Evolutionary conservation across 2,113 vertebrate genomes (phyloP), one percentile per base, ranked within the genome.

Genomic region (Ranitomeya variabilis): DNA sequence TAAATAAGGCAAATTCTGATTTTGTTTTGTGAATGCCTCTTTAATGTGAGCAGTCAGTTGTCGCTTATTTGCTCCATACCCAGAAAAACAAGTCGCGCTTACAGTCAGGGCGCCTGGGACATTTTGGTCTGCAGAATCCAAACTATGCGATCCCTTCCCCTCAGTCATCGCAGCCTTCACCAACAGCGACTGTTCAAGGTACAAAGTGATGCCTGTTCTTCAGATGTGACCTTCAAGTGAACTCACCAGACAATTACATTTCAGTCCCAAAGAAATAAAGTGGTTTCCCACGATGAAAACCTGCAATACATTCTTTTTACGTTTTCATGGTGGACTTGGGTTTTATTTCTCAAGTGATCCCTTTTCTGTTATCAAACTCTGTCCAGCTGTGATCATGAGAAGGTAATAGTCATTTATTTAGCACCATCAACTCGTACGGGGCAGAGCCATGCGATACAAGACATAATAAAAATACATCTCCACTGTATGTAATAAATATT

Each of bases 121-220:
- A 31, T 64, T 62, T 74, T 62, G 71, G 62, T 51, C 73, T 86
- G n/a, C 15, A 86, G 76, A 87, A 78, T 76, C 18, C 37, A 77
- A 59, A 51, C 51, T 66, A 76, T 69, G 76, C 3, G 66, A 82
- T 60, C 45, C 19, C 79, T 74, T 74, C 86, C 79, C 51, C 86
- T 59, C 51, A 59, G 66, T 18, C 79, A 77, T 55, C 51, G 52
- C 86, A 66, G 60, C 23, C 86, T 60, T 74, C 71, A 67, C 74
- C 62, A 64, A 55, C 62, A 69, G n/a, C 6, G 69, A 67, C 86
- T 37, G 73, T 26, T 26, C 81, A 67, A 76, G 71, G 71, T 83
- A 84, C 87, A 89, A 83, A 78, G 73, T 78, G 59, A 55, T 78
- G 80, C 78, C 87, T 89, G 82, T 89, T 79, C 87, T 23, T 84